A percentile compares a stretch with the other conserved stretches of the same genome.
Evolutionary conservation across 2,113 vertebrate species (phyloP).

Genomic region (Pedionomus torquatus): DNA sequence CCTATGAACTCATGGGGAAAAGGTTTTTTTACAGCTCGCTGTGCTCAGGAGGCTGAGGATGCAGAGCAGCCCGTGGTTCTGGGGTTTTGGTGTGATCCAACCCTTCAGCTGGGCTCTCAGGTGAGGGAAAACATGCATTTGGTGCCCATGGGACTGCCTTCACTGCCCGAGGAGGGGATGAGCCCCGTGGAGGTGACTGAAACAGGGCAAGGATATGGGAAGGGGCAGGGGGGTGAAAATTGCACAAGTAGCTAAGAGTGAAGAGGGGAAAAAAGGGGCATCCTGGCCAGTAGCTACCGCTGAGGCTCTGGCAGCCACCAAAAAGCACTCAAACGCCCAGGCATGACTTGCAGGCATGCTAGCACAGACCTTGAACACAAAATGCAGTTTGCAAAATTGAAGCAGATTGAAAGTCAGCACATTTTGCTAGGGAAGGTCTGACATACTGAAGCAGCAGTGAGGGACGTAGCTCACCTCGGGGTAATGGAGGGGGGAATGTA

Average conservation of each 20-base stretch:
- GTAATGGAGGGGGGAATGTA: accelerated
- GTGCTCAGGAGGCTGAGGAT: background rate
- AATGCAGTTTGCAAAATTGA: background rate
- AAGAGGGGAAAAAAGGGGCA: background rate
- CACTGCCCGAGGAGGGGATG: accelerated
- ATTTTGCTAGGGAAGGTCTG: background rate
- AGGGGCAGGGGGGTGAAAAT: background rate
- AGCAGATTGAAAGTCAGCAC: accelerated
- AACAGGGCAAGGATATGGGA: background rate
- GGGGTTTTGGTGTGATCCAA: background rate
- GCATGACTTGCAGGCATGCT: background rate
- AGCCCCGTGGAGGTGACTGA: background rate
- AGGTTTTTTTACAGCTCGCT: background rate
- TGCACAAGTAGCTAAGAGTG: background rate
- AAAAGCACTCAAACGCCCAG: background rate
- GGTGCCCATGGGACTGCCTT: accelerated
- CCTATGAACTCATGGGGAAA: background rate
- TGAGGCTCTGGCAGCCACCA: background rate
- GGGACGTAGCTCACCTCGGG: background rate
- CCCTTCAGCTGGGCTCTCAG: accelerated
- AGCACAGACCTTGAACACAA: background rate
- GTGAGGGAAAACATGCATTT: accelerated
- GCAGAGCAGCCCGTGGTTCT: background rate
- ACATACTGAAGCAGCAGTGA: background rate
- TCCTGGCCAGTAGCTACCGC: accelerated